Conservation (phyloP, 2,888 invertebrate genomes). For the Agelastica alni region DNA sequence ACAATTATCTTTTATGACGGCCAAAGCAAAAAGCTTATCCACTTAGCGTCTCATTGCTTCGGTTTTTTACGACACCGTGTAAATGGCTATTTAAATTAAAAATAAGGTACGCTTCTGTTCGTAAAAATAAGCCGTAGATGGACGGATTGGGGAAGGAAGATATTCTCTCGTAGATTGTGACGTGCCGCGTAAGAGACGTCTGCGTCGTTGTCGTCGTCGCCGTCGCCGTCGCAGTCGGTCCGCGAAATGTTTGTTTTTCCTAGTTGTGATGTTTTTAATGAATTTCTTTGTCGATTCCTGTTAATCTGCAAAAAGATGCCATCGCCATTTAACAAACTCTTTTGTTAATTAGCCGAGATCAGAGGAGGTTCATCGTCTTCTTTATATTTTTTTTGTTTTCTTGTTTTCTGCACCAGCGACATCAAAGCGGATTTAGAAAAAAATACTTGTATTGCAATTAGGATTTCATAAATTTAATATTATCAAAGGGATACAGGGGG, state of each 20-base stretch:
- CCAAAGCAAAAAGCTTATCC: background rate
- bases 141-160: background rate
- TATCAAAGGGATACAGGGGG: too few species aligned
- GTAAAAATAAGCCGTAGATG: conserved; percentile 1
- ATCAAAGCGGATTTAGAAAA: conserved; percentile 6
- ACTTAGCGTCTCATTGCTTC: background rate
- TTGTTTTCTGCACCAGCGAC: conserved; percentile 2
- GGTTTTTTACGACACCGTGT: too few species aligned
- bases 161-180: background rate
- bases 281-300: conserved; percentile 13
- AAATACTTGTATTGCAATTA: background rate
- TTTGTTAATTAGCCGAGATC: conserved; percentile 17
- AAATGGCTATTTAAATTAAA: too few species aligned
- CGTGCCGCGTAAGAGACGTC: background rate
- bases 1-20: background rate
- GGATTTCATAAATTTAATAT: background rate
- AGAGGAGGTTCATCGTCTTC: conserved; percentile 1
- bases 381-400: background rate
- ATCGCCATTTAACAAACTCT: conserved; percentile 12
- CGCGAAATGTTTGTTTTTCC: conserved; percentile 9
- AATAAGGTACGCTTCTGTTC: too few species aligned
- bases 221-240: too few species aligned
- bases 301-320: conserved; percentile 9
- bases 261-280: conserved; percentile 19
- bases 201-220: background rate